Evolutionary conservation across 2,113 vertebrate species (phyloP).

Genomic region (Silurus glanis): DNA sequence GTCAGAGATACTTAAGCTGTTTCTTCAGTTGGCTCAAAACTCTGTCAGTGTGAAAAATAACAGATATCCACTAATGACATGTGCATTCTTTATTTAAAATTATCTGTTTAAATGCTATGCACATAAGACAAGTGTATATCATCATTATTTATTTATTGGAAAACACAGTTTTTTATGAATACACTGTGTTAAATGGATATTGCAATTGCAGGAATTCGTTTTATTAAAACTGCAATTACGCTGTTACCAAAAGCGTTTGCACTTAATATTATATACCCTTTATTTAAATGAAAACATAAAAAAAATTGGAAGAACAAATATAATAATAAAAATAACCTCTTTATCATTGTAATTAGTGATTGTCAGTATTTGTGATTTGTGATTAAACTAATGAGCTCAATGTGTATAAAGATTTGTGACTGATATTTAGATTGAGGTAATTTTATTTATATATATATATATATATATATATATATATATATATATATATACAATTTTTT

Average conservation of each 20-base stretch:
- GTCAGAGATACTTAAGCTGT: conserved; percentile 7
- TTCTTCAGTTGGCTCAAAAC: background rate
- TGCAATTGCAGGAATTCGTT: background rate
- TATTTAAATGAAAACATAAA: background rate
- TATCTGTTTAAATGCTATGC: background rate
- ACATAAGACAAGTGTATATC: background rate
- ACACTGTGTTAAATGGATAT: background rate
- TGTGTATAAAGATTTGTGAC: background rate
- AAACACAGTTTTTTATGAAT: background rate
- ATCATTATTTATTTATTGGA: background rate
- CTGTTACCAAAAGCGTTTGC: background rate
- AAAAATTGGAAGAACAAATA: no score
- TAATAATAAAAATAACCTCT: background rate
- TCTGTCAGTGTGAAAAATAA: background rate
- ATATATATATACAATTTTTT: background rate
- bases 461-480: background rate
- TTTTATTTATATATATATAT: background rate
- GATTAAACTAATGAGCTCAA: background rate
- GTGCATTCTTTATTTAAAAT: background rate
- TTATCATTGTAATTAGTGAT: background rate
- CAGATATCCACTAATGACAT: conserved; percentile 13
- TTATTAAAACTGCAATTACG: background rate
- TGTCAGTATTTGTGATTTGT: background rate
- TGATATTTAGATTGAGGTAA: background rate
- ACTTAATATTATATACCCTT: background rate